Conservation (phyloP, 2,888 invertebrate genomes). For the Steinernema hermaphroditum region DNA sequence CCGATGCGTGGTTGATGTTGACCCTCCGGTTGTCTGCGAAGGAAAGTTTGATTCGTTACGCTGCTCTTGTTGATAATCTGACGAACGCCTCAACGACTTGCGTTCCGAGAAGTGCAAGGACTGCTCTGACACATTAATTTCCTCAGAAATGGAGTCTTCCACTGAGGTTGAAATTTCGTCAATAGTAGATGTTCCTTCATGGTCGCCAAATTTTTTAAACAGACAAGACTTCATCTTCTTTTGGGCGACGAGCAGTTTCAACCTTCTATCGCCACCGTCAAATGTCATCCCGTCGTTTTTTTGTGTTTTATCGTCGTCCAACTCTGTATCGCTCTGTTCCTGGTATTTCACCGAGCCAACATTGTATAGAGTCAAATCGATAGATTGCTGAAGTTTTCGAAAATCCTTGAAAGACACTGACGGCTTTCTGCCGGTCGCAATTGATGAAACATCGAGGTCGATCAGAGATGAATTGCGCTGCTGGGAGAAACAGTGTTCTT, state of each 20-base stretch:
- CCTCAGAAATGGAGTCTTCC: neutral
- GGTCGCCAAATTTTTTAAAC: neutral
- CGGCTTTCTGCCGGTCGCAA: neutral
- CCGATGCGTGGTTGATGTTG: too few species aligned
- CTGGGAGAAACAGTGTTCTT: neutral
- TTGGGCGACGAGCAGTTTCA: too few species aligned
- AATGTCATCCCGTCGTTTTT: too few species aligned
- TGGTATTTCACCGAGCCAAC: neutral
- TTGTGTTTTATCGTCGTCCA: neutral
- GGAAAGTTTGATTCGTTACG: too few species aligned
- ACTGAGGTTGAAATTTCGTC: neutral
- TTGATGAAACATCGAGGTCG: slow-evolving; percentile 9
- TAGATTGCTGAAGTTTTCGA: slow-evolving; percentile 5
- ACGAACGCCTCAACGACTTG: too few species aligned
- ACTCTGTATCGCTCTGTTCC: neutral
- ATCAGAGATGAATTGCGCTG: neutral
- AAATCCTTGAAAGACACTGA: slow-evolving; percentile 7
- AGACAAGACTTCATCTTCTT: slow-evolving; percentile 15
- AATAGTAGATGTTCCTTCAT: neutral
- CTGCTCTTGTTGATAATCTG: too few species aligned
- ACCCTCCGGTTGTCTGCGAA: too few species aligned
- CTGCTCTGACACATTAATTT: too few species aligned
- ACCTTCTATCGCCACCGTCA: too few species aligned
- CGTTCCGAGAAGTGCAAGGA: too few species aligned
- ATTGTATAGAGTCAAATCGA: neutral